A percentile compares a stretch with the other conserved stretches of the same genome.
These are phyloP conservation scores for Diachasma alloeum DNA, from an alignment of 1,140 invertebrate species.

Conservation along the genomic window DNA sequence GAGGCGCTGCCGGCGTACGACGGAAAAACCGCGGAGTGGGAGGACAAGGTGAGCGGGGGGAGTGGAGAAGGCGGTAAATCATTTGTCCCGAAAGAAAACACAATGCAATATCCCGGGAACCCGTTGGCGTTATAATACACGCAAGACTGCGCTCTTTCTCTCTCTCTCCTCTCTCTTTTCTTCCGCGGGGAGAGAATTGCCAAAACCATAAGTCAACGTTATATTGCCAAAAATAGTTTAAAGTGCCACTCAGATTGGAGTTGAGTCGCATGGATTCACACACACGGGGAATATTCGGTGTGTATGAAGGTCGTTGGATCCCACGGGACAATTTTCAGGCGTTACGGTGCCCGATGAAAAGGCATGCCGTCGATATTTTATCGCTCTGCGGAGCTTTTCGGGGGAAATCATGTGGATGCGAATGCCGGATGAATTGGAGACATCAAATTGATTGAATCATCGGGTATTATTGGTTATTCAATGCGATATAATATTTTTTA, in stretches of 20 bases:
- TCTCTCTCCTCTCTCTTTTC: slow-evolving; percentile 9
- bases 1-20: neutral
- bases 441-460: slow-evolving; percentile 22
- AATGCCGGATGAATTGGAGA: slow-evolving; percentile 15
- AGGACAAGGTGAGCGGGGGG: neutral
- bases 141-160: neutral
- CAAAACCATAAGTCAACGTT: slow-evolving; percentile 62
- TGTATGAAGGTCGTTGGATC: slow-evolving; percentile 16
- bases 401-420: slow-evolving; percentile 23
- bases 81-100: slow-evolving; percentile 64
- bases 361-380: slow-evolving; percentile 28
- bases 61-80: slow-evolving; percentile 50
- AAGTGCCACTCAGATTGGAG: slow-evolving; percentile 53
- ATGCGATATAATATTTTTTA: neutral
- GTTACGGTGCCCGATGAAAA: neutral
- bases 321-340: slow-evolving; percentile 7
- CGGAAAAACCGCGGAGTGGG: slow-evolving; percentile 1
- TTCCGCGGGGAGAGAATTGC: slow-evolving; percentile 39
- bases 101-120: slow-evolving; percentile 48
- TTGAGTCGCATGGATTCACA: slow-evolving; percentile 10
- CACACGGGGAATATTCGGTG: neutral
- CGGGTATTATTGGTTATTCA: neutral
- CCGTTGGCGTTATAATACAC: neutral
- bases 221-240: slow-evolving; percentile 65
- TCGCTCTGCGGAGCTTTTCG: slow-evolving; percentile 20